Conservation (phyloP, 1,140 invertebrate genomes). For the Arion vulgaris region DNA sequence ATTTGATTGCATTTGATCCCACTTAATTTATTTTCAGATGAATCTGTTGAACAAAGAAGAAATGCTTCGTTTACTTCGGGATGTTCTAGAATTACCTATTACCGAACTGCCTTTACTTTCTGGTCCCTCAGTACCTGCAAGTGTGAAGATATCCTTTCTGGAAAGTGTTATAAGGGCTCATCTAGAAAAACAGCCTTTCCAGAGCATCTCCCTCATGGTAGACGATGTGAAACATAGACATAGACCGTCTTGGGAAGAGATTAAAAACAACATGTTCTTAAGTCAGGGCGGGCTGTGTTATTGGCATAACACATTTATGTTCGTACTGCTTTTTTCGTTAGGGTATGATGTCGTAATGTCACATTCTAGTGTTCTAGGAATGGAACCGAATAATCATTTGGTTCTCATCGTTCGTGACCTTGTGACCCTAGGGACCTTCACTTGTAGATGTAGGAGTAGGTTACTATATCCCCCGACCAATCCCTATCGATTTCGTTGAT, state of each 20-base stretch:
- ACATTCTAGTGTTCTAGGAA: neutral
- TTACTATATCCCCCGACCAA: neutral
- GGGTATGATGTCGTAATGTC: constrained; percentile 1
- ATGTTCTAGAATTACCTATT: neutral
- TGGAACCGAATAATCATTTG: neutral
- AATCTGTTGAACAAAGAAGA: neutral
- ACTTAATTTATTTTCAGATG: neutral
- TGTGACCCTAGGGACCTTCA: neutral
- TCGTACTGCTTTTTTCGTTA: neutral
- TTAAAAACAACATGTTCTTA: neutral
- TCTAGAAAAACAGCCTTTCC: neutral
- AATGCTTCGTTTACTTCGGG: neutral
- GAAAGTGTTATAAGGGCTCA: neutral
- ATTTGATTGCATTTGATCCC: too few species aligned
- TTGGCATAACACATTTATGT: constrained; percentile 4
- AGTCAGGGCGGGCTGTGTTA: constrained; percentile 3
- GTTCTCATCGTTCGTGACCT: neutral
- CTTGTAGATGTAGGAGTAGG: constrained; percentile 7
- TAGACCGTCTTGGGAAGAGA: constrained; percentile 11
- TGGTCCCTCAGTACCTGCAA: neutral
- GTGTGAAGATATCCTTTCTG: neutral
- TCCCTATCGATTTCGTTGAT: neutral
- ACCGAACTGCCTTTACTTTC: neutral
- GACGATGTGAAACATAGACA: neutral
- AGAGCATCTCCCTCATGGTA: constrained; percentile 3